Evolutionary conservation across 2,797 vertebrate genomes (phyloP).

Genomic region (Chloroceryle amazona): DNA sequence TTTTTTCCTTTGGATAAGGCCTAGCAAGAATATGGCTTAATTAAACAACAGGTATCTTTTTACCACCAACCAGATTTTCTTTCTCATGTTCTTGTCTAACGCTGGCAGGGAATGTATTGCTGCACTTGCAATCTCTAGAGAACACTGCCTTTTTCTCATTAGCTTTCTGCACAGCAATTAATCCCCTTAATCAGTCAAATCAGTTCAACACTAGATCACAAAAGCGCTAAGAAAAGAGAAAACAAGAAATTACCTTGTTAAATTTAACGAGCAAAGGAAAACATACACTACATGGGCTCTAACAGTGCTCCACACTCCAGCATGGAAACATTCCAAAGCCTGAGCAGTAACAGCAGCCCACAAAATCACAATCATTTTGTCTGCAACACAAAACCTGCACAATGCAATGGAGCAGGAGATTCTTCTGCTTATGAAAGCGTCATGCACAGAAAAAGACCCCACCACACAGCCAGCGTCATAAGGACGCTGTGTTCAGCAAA

Average conservation of each 20-base stretch:
- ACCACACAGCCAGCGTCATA: neutral
- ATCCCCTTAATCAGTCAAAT: conserved; percentile 69
- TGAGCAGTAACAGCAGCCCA: conserved; percentile 28
- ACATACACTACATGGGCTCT: conserved; percentile 6
- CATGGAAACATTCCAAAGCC: neutral
- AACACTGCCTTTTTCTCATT: conserved; percentile 54
- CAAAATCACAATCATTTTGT: neutral
- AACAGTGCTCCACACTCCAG: neutral
- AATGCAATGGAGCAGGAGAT: neutral
- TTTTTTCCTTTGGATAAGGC: neutral
- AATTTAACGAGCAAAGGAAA: conserved; percentile 67
- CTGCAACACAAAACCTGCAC: neutral
- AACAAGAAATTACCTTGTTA: conserved; percentile 75
- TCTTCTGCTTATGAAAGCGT: neutral
- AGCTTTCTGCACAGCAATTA: conserved; percentile 72
- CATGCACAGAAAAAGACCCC: neutral
- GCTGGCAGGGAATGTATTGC: conserved; percentile 15
- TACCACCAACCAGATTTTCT: neutral
- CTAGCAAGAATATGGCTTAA: neutral
- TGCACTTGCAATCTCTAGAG: conserved; percentile 40
- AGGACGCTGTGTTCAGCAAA: neutral
- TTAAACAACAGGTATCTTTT: neutral
- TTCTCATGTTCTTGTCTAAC: neutral
- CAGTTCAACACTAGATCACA: conserved; percentile 55
- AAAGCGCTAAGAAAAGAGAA: conserved; percentile 61